Base-by-base conservation (phyloP, 2,888 invertebrate genomes). In the Syrista parreyssii region DNA sequence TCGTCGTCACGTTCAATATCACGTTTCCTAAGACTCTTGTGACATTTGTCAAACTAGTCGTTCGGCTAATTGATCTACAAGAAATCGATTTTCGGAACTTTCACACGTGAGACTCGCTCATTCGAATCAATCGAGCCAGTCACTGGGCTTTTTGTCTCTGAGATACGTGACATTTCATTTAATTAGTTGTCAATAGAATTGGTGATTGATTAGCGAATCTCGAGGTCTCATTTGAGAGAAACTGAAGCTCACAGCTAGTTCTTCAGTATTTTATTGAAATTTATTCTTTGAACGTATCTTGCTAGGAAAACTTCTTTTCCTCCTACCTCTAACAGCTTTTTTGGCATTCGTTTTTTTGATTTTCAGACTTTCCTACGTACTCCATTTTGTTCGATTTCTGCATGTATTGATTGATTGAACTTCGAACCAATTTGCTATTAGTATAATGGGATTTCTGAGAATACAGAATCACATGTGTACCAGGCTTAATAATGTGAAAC, bases 31-130 rank as follows among this genome's bases (percentile, higher is more conserved):
- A 55, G 9, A 23, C 9, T 55, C 55, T 55, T 55, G 55, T 73
- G 76, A 73, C 73, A 72, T 68, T 74, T 74, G 73, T 68, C 73
- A 77, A 23, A 55, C 68, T 68, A 23, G 68, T 73, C 77, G 75
- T 55, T 35, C 68, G 71, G 35, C 31, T 74, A 74, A 77, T 77
- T 74, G 77, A 77, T 77, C 55, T 74, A 34, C 68, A 15, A 23
- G 34, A 34, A 73, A 73, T 68, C 34, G 73, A 73, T 76, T 31
- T 11, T 32, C 36, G 30, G 69, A 23, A 6, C 23, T 23, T 23
- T 55, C 23, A 6, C 55, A 55, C 15, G 23, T 55, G 55, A 23
- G 55, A 2, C 2, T 55, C 55, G 23, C 55, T 55, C 55, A 2
- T 55, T 55, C 55, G 55, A 55, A 55, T 55, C 23, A 55, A 55